Conservation (phyloP, 2,113 vertebrate genomes). For the Sinocyclocheilus grahami region DNA sequence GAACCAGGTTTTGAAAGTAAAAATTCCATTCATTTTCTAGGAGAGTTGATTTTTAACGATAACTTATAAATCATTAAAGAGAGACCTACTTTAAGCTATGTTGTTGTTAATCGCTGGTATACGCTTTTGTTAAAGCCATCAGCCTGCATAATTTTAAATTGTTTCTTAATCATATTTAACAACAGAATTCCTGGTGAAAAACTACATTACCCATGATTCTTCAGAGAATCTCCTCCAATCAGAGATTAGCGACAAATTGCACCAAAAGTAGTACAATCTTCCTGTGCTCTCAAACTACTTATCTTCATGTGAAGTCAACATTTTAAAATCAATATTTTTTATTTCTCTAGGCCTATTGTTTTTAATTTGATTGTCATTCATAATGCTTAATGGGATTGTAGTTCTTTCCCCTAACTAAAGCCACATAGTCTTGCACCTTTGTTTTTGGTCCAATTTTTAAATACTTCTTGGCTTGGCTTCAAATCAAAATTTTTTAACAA, state of each 20-base stretch:
- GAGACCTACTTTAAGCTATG: not conserved
- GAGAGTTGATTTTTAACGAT: not conserved
- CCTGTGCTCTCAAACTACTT: not conserved
- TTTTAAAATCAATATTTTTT: not conserved
- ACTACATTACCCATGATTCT: not conserved
- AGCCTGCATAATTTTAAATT: not conserved
- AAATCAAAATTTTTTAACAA: too few relatives aligned
- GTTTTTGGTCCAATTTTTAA: not conserved
- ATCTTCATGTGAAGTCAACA: not conserved
- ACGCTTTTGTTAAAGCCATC: not conserved
- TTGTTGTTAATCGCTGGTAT: not conserved
- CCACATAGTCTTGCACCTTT: not conserved
- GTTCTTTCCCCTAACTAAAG: not conserved
- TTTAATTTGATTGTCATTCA: not conserved
- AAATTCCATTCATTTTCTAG: not conserved
- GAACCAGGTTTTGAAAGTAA: not conserved
- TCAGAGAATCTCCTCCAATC: not conserved
- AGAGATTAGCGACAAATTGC: not conserved
- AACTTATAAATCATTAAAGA: not conserved
- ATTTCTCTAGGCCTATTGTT: not conserved
- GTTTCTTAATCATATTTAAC: not conserved
- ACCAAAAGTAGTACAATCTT: not conserved
- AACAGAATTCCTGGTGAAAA: not conserved
- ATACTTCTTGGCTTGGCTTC: not conserved
- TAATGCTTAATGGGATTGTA: not conserved